Evolutionary conservation across 2,113 vertebrate genomes (phyloP), one percentile per base, ranked within the genome.

Genomic region (Hoplias malabaricus): DNA sequence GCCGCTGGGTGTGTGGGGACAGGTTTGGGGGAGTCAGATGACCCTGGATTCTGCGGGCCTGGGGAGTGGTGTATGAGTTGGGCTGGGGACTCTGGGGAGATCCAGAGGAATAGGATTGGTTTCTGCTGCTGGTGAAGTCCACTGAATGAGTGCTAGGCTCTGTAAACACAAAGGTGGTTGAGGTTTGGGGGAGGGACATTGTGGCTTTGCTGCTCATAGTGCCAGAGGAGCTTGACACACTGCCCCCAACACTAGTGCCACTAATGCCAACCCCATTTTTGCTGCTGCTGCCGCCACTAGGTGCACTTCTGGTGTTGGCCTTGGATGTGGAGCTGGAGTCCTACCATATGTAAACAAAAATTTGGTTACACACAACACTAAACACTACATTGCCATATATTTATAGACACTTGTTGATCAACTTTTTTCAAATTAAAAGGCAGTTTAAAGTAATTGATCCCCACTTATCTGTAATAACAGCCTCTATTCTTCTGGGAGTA

Each of bases 11-110:
- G 19, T 2, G 79, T 8, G 90, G 88, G 0, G 86, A 86, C 7
- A 69, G 81, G 48, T 31, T 84, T 62, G 87, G 80, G 9, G 79
- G 83, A 21, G 85, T 88, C 33, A 65, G 69, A n/a, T 82, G 82
- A 16, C 7, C 29, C 0, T 78, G 73, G 27, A 40, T 46, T 23
- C 43, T 72, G n/a, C 73, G 7, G 19, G 0, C 2, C 3, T 66
- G 43, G 33, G 59, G 2, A 78, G 48, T 0, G 69, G 69, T 16
- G 75, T 62, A 1, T 0, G 48, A 1, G 27, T 2, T 0, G 2
- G 0, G 16, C 25, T 78, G 16, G 14, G 57, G 42, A 25, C 19
- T 53, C 61, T 80, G 6, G 86, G 75, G 23, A 86, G n/a, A n/a
- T n/a, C 82, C 21, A 81, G 74, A 48, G 69, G 88, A 19, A 33